phyloP scores from a whole-genome alignment of 2,797 vertebrate species.

The Buceros bicornis region DNA sequence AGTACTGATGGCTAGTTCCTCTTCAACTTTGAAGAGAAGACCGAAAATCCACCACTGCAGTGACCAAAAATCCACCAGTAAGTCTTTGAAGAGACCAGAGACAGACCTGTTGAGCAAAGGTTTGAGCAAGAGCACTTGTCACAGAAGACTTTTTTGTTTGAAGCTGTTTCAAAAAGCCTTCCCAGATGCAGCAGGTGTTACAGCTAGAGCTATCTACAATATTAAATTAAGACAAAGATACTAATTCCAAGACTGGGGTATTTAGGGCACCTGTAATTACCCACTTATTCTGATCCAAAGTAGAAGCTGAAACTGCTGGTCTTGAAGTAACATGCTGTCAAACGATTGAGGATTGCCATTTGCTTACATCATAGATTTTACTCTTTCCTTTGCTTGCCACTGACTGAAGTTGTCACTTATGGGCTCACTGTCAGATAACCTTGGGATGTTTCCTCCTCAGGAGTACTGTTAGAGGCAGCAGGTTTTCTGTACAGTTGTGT shows the following conservation, averaged over 20 bases:
- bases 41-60: neutral
- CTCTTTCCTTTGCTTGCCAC: neutral
- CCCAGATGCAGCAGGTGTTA: neutral
- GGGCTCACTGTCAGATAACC: neutral
- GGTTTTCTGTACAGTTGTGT: neutral
- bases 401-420: neutral
- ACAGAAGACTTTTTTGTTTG: neutral
- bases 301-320: neutral
- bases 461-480: neutral
- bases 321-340: fast-evolving
- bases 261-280: neutral
- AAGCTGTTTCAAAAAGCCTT: neutral
- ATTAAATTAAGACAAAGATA: neutral
- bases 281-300: neutral
- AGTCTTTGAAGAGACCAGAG: neutral
- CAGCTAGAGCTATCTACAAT: neutral
- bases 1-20: neutral
- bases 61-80: neutral
- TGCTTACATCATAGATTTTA: neutral
- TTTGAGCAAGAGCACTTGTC: neutral
- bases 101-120: neutral
- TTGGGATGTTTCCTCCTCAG: neutral
- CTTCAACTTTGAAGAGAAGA: neutral
- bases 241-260: neutral
- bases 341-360: neutral